Conservation (phyloP, 2,113 vertebrate genomes). For the western clawed frog (Xenopus tropicalis) region DNA sequence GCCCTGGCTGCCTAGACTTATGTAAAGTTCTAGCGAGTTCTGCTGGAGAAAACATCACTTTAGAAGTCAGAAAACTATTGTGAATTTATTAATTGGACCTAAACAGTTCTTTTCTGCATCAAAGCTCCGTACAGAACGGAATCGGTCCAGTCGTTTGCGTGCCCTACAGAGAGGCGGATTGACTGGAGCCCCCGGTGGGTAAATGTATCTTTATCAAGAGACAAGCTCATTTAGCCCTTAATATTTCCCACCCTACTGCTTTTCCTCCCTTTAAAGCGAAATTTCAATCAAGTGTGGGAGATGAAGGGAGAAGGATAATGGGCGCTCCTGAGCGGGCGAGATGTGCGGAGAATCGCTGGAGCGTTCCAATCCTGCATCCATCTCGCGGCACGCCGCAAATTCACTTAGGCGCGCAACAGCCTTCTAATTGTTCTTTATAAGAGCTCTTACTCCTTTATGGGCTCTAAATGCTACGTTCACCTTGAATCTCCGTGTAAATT, state of each 20-base stretch:
- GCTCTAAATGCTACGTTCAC: constrained; percentile 3
- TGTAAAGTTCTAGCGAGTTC: too few species aligned
- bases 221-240: neutral
- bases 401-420: neutral
- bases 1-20: too few species aligned
- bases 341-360: neutral
- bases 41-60: too few species aligned
- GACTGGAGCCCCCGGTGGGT: too few species aligned
- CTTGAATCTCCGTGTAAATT: neutral
- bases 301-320: neutral
- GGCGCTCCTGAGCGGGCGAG: neutral
- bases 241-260: neutral
- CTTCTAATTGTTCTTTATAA: constrained; percentile 1
- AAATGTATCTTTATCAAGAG: too few species aligned
- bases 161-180: too few species aligned
- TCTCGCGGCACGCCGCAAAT: neutral
- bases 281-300: neutral
- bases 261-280: neutral
- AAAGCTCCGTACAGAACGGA: too few species aligned
- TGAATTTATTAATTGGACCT: too few species aligned
- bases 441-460: neutral
- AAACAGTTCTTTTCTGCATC: too few species aligned
- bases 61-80: too few species aligned
- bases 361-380: neutral
- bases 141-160: too few species aligned